phyloP scores from a whole-genome alignment of 2,113 vertebrate genomes.

The Nothocercus nigrocapillus region DNA sequence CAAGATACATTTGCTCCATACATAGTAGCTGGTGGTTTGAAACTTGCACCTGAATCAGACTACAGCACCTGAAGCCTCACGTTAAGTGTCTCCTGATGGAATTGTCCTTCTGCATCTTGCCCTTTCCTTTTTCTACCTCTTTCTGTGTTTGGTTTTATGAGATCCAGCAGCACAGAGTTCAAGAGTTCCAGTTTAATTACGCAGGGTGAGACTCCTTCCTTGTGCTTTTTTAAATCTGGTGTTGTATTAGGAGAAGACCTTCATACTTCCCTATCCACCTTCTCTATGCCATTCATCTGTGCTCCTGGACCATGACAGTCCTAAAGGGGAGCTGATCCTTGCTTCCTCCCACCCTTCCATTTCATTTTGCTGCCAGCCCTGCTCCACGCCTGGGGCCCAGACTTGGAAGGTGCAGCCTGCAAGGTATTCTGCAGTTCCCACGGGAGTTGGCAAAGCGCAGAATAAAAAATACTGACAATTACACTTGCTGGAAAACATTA shows the following conservation, averaged over 20 bases:
- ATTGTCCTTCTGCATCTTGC: neutral
- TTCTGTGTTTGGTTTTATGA: neutral
- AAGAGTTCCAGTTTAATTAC: neutral
- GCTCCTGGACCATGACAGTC: neutral
- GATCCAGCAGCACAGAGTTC: neutral
- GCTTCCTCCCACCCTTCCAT: neutral
- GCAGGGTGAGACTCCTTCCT: neutral
- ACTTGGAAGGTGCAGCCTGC: neutral
- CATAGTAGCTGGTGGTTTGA: neutral
- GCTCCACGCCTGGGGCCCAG: neutral
- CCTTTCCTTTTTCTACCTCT: neutral
- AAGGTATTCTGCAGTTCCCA: neutral
- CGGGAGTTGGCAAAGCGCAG: neutral
- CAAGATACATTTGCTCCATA: neutral
- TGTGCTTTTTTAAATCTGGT: neutral
- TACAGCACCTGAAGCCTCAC: neutral
- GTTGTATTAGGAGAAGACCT: neutral
- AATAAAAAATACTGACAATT: constrained; percentile 22
- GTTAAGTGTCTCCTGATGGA: neutral
- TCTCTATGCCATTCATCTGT: neutral
- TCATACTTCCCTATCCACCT: neutral
- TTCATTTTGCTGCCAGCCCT: neutral
- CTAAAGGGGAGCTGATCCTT: neutral
- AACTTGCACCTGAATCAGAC: neutral
- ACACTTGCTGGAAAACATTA: constrained; percentile 29